phyloP scores from a whole-genome alignment of 2,888 invertebrate species.

The Parascotia fuliginaria region DNA sequence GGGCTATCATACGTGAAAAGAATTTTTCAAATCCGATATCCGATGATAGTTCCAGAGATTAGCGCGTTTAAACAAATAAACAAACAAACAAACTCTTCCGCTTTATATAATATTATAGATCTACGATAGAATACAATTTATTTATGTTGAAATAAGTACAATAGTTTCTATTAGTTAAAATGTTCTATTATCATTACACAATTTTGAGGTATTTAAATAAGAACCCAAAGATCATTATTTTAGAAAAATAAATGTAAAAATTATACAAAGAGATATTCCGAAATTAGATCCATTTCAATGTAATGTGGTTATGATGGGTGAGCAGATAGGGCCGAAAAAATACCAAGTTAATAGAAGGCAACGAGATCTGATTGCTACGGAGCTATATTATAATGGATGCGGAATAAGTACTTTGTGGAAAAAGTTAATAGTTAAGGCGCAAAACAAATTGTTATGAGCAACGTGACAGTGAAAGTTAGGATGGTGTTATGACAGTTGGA shows the following conservation, averaged over 20 bases:
- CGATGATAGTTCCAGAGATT: no score
- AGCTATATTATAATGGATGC: constrained; percentile 24
- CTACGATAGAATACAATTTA: no score
- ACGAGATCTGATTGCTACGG: constrained; percentile 40
- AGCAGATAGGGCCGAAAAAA: constrained; percentile 36
- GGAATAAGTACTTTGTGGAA: constrained; percentile 15
- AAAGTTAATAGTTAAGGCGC: constrained; percentile 1
- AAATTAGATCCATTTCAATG: constrained; percentile 35
- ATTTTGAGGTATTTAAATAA: neutral
- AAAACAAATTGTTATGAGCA: no score
- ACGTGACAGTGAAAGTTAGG: no score
- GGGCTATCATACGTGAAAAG: no score
- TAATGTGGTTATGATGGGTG: constrained; percentile 38
- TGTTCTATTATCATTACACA: neutral
- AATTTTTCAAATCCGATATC: no score
- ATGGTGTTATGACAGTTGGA: no score
- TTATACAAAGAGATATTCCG: constrained; percentile 27
- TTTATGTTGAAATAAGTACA: no score
- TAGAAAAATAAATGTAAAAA: constrained; percentile 30
- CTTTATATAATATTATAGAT: no score
- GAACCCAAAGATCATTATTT: neutral
- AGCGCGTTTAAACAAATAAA: no score
- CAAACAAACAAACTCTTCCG: no score
- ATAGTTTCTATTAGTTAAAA: no score
- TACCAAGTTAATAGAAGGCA: constrained; percentile 35